These are phyloP conservation scores for Acyrthosiphon pisum DNA, from an alignment of 1,140 invertebrate genomes.

Conservation along the genomic window DNA sequence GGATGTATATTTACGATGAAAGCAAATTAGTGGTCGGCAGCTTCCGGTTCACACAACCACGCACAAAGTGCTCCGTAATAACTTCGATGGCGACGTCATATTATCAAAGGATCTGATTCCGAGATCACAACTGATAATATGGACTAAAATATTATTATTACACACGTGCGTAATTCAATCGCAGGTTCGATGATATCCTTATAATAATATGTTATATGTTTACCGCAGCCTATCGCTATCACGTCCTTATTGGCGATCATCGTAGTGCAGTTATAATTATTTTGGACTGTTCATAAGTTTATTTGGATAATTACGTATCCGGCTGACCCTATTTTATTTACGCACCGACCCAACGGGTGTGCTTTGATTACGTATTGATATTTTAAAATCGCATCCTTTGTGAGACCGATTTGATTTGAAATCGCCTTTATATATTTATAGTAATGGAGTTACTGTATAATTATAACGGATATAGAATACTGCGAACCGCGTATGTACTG, in stretches of 20 bases:
- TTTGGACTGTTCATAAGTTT: not conserved
- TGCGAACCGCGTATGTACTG: not conserved
- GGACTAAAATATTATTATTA: too few relatives aligned
- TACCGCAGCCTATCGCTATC: not conserved
- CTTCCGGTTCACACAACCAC: not conserved
- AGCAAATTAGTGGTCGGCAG: not conserved
- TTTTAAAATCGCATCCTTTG: not conserved
- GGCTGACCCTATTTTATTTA: not conserved
- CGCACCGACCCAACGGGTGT: not conserved
- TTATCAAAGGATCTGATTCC: not conserved
- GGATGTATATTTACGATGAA: not conserved
- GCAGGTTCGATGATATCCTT: too few relatives aligned
- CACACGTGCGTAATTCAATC: not conserved
- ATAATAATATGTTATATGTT: not conserved
- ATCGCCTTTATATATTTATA: not conserved
- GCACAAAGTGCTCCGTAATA: not conserved
- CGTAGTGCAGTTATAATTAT: not conserved
- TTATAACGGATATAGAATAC: not conserved
- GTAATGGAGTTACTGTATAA: not conserved
- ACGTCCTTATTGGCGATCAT: not conserved
- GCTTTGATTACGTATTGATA: conserved; percentile 28
- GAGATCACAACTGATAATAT: not conserved
- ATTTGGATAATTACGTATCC: not conserved
- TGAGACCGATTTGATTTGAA: not conserved
- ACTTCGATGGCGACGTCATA: not conserved